phyloP scores from a whole-genome alignment of 1,140 invertebrate species.

The Procambarus virginalis region DNA sequence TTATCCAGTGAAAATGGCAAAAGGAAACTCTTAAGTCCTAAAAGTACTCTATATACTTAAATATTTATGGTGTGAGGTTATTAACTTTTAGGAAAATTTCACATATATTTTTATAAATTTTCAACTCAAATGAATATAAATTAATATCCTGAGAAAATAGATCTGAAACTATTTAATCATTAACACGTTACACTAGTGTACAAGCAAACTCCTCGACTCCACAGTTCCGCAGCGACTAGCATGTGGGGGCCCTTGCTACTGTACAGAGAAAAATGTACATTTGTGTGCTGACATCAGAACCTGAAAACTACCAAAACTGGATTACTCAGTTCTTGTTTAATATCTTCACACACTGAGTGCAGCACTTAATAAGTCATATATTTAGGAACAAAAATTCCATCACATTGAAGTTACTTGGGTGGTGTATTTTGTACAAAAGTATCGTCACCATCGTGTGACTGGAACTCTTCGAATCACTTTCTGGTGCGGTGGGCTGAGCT shows the following conservation, averaged over 20 bases:
- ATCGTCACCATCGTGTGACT: neutral
- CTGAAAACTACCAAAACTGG: neutral
- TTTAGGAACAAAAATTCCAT: slow-evolving; percentile 49
- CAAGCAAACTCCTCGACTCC: slow-evolving; percentile 30
- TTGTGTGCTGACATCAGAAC: slow-evolving; percentile 22
- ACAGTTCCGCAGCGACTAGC: slow-evolving; percentile 50
- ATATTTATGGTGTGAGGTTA: neutral
- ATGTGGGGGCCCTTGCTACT: slow-evolving; percentile 38
- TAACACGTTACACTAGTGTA: neutral
- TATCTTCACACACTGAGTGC: neutral
- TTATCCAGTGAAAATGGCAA: too few species aligned
- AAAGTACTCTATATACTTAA: neutral
- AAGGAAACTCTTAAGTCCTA: too few species aligned
- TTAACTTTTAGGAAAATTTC: neutral
- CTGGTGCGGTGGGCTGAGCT: slow-evolving; percentile 29
- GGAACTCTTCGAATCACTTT: neutral
- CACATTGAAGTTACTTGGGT: slow-evolving; percentile 4
- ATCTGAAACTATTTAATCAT: neutral
- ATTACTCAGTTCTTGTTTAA: neutral
- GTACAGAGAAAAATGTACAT: slow-evolving; percentile 52
- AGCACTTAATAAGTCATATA: slow-evolving; percentile 3
- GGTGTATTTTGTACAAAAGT: slow-evolving; percentile 15
- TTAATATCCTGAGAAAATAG: neutral
- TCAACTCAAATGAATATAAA: neutral
- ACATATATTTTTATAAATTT: neutral